Conservation (phyloP, 2,797 vertebrate species). For the Argentina silus region DNA sequence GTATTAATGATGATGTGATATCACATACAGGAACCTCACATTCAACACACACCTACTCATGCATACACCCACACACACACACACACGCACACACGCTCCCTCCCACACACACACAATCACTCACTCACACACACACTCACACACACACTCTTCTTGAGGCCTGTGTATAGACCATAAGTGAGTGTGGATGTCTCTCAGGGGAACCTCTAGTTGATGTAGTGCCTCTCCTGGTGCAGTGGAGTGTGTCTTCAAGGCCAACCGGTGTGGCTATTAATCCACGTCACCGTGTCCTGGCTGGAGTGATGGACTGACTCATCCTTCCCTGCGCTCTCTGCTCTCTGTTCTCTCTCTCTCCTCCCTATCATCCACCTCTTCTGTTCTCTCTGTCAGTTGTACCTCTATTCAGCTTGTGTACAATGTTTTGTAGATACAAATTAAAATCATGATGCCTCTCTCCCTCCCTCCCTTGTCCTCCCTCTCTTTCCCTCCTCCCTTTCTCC, state of each 20-base stretch:
- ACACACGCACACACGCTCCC: too few relatives aligned
- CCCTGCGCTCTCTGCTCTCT: background rate
- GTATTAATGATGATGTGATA: too few relatives aligned
- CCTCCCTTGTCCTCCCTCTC: background rate
- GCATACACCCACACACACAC: too few relatives aligned
- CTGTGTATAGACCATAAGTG: slow-evolving; percentile 1
- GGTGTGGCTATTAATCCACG: slow-evolving; percentile 20
- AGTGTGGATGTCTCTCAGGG: slow-evolving; percentile 21
- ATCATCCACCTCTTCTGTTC: too few relatives aligned
- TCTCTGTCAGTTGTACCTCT: too few relatives aligned
- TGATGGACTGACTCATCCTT: background rate
- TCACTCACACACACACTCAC: slow-evolving; percentile 2
- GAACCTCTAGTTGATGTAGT: slow-evolving; percentile 34
- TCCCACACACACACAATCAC: background rate
- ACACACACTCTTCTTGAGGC: background rate
- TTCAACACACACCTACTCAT: too few relatives aligned
- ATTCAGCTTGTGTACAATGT: too few relatives aligned
- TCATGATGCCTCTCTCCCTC: too few relatives aligned
- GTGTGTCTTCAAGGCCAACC: slow-evolving; percentile 1
- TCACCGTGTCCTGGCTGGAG: background rate
- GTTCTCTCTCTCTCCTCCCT: too few relatives aligned
- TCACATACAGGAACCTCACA: too few relatives aligned
- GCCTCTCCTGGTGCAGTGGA: slow-evolving; percentile 28
- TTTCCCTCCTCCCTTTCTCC: background rate
- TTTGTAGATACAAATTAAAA: too few relatives aligned